Evolutionary conservation across 2,888 invertebrate genomes (phyloP), one percentile per base, ranked within the genome.

Genomic region (Ochropacha duplaris): DNA sequence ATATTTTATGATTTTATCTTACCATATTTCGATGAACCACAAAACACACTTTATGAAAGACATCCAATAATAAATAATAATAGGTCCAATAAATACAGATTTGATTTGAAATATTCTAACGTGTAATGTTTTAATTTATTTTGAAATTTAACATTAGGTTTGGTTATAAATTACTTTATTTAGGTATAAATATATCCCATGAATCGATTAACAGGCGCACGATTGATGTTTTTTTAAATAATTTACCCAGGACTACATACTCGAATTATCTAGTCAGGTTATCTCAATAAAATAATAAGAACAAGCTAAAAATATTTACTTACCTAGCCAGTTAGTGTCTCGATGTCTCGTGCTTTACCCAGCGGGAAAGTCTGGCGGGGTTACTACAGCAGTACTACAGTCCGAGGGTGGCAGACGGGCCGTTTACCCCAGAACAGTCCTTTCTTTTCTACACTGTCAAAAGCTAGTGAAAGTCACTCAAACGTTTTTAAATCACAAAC

Each of bases 301-400:
- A 50, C 34, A 39, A n/a, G n/a, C n/a, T n/a, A n/a, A n/a, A n/a
- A n/a, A n/a, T n/a, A 51, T 54, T 49, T 56, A 69, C 54, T 56
- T 61, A 60, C 60, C 62, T 76, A 59, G n/a, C n/a, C n/a, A 76
- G 73, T 72, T 68, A 71, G 60, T 65, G 65, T 64, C 62, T 67
- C 62, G 78, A 65, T 69, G 68, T 66, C 67, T 68, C 73, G 76
- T 84, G 83, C 84, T 85, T 85, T 72, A 77, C 78, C 76, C 76
- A 71, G 71, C 74, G 71, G 78, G 75, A 69, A 74, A 76, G 80
- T 80, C 78, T 81, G 74, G 70, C 73, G 72, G 61, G 69, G 66
- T 74, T 86, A 87, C 86, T 85, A 88, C 83, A 72, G 68, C 72
- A 74, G 69, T 87, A 88, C 90, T 88, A 89, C 81, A 75, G 83